phyloP scores from a whole-genome alignment of 2,113 vertebrate species.

The Vombatus ursinus region DNA sequence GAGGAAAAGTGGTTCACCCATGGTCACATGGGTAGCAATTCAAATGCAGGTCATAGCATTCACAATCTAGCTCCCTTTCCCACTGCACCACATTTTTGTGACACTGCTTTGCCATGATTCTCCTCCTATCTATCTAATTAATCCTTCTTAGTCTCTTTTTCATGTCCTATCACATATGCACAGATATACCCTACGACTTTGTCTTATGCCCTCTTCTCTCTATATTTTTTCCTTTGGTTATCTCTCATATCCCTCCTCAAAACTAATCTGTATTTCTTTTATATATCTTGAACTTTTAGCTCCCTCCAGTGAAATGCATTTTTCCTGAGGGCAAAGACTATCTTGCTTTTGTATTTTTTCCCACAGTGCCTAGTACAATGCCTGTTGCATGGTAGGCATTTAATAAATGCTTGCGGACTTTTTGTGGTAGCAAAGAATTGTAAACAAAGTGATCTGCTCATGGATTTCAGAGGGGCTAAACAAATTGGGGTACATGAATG shows the following conservation, averaged over 20 bases:
- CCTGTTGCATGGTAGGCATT: neutral
- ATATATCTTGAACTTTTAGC: neutral
- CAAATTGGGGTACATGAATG: no score
- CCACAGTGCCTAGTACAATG: neutral
- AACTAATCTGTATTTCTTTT: neutral
- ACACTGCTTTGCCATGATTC: neutral
- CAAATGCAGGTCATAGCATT: neutral
- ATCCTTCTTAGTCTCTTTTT: neutral
- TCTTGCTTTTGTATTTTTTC: neutral
- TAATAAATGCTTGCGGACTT: neutral
- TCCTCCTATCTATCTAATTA: neutral
- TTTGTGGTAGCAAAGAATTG: no score
- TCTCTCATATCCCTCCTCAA: neutral
- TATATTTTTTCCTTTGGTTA: neutral
- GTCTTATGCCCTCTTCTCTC: neutral
- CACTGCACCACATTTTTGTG: neutral
- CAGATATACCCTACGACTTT: neutral
- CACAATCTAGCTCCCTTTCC: neutral
- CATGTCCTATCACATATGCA: neutral
- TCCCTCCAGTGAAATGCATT: neutral
- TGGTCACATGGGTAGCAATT: neutral
- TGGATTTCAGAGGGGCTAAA: no score
- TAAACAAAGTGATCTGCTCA: no score
- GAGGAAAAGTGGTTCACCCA: neutral
- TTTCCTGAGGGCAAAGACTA: neutral